Percentiles rank a stretch among this genome's conserved stretches.
These are phyloP conservation scores for Pentalonia nigronervosa DNA, from an alignment of 1,140 invertebrate genomes.

Conservation along the genomic window DNA sequence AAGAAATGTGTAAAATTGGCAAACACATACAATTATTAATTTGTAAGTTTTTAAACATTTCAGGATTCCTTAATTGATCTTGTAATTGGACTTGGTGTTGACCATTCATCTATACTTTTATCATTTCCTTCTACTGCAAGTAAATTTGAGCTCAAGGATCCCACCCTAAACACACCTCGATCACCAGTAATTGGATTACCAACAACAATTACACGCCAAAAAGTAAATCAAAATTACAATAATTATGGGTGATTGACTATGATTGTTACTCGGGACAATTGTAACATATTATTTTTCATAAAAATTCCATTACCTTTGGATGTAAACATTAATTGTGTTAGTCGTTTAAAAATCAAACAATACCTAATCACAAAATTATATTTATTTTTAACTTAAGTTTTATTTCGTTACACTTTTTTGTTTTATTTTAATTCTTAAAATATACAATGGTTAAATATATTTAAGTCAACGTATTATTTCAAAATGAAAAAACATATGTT, in stretches of 20 bases:
- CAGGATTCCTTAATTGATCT: conserved; percentile 81
- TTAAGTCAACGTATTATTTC: neutral
- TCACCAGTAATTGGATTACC: conserved; percentile 70
- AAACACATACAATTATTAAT: neutral
- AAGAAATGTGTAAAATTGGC: conserved; percentile 62
- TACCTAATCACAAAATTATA: neutral
- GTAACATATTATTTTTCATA: neutral
- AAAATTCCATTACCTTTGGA: neutral
- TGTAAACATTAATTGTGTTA: neutral
- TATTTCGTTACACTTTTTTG: neutral
- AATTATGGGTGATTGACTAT: neutral
- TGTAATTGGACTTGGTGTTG: conserved; percentile 74
- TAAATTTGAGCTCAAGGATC: conserved; percentile 72
- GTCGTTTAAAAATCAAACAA: neutral
- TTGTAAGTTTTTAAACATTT: conserved; percentile 59
- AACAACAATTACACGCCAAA: conserved; percentile 68
- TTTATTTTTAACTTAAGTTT: neutral
- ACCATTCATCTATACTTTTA: conserved; percentile 74
- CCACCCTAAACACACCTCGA: conserved; percentile 73
- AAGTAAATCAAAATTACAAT: conserved; percentile 64
- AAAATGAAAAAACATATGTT: neutral
- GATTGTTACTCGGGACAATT: neutral
- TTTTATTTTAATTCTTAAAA: neutral
- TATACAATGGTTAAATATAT: neutral
- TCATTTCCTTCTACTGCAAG: conserved; percentile 74